These are phyloP conservation scores for Brachyopa scutellaris DNA, from an alignment of 2,888 invertebrate genomes.

Conservation along the genomic window DNA sequence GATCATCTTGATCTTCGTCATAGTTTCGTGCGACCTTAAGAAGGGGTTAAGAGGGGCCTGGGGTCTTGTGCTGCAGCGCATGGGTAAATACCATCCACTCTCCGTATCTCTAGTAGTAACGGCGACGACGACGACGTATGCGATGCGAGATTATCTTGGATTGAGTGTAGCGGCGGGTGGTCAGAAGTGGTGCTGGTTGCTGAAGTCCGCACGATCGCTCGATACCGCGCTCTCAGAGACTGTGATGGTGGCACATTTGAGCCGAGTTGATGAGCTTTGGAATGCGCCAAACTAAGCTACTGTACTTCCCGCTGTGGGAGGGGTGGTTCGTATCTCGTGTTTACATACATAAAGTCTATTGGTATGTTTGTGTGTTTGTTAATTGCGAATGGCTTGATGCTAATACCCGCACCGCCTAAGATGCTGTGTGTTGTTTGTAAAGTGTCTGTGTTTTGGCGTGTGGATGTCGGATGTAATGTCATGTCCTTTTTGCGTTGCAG, in stretches of 20 bases:
- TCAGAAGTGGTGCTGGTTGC: conserved; percentile 21
- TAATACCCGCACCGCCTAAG: conserved; percentile 3
- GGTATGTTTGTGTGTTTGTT: neutral
- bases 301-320: conserved; percentile 36
- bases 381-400: conserved; percentile 33
- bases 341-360: no score
- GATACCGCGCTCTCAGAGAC: conserved; percentile 14
- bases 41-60: conserved; percentile 50
- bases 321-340: neutral
- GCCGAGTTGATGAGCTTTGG: conserved; percentile 60
- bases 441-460: conserved; percentile 26
- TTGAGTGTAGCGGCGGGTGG: conserved; percentile 46
- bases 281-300: conserved; percentile 65
- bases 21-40: conserved; percentile 68
- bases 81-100: conserved; percentile 20
- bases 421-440: no score
- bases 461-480: neutral
- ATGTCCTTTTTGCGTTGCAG: neutral
- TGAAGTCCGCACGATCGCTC: conserved; percentile 26
- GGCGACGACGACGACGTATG: neutral
- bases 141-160: conserved; percentile 50
- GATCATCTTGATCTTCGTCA: conserved; percentile 71
- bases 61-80: conserved; percentile 36
- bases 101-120: conserved; percentile 18
- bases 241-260: conserved; percentile 57